Evolutionary conservation across 30 jellyfish, hydroid and myxozoan genomes (phyloP).

Genomic region (Pseudorhiza aurosa): DNA sequence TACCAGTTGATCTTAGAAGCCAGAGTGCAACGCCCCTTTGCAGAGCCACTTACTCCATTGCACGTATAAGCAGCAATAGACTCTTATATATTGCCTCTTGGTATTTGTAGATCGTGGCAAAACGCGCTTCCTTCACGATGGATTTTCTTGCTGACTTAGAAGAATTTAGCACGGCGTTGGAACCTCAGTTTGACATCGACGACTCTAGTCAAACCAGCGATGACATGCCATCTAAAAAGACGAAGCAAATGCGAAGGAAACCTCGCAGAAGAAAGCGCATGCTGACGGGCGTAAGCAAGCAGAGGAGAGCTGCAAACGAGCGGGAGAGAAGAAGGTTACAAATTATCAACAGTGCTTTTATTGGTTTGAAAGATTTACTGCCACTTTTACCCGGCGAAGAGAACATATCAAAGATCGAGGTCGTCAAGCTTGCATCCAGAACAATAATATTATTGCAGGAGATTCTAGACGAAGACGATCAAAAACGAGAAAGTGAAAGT

Average conservation of each 20-base stretch:
- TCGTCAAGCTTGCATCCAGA: conserved; percentile 83
- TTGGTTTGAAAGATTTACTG: conserved; percentile 69
- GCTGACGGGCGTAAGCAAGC: conserved; percentile 95
- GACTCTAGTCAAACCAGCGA: conserved; percentile 54
- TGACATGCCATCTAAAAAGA: conserved; percentile 47
- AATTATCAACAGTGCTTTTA: conserved; percentile 78
- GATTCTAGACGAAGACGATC: conserved; percentile 57
- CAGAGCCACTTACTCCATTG: neutral
- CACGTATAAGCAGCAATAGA: neutral
- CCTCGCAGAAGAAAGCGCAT: conserved; percentile 86
- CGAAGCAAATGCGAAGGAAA: conserved; percentile 61
- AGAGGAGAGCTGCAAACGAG: conserved; percentile 92
- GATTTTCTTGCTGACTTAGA: conserved; percentile 68
- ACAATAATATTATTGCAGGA: conserved; percentile 69
- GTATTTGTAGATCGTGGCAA: neutral
- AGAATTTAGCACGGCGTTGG: conserved; percentile 50
- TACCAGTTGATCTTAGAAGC: conserved; percentile 48
- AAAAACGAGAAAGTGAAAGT: conserved; percentile 33
- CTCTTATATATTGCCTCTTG: neutral
- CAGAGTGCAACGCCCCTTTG: conserved; percentile 67
- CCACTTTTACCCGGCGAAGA: conserved; percentile 88
- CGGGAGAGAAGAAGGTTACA: conserved; percentile 87
- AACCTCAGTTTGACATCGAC: conserved; percentile 43
- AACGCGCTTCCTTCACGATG: conserved; percentile 1
- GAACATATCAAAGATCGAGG: conserved; percentile 86